phyloP scores from a whole-genome alignment of 2,797 vertebrate species.

The Rhabdomys pumilio region DNA sequence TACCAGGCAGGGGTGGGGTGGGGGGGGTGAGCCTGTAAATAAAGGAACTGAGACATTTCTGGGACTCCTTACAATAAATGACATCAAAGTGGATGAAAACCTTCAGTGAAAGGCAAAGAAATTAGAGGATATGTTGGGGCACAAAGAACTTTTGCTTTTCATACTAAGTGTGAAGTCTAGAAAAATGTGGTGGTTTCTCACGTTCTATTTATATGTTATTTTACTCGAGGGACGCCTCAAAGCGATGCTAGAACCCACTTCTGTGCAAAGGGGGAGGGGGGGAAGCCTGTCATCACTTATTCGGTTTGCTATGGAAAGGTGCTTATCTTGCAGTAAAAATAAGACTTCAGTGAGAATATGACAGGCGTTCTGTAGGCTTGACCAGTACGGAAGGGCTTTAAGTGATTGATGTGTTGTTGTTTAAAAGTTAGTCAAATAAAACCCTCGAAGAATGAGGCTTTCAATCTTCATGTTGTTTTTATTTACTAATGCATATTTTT shows the following conservation, averaged over 20 bases:
- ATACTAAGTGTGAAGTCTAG: conserved; percentile 82
- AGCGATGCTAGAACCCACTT: conserved; percentile 1
- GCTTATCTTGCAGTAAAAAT: conserved; percentile 75
- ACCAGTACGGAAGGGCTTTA: conserved; percentile 67
- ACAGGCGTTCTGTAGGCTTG: conserved; percentile 77
- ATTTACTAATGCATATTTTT: background rate
- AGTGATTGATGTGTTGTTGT: conserved; percentile 74
- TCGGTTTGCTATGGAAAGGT: conserved; percentile 65
- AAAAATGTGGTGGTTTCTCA: conserved; percentile 80
- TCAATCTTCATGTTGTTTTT: conserved; percentile 42
- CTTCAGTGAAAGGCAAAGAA: conserved; percentile 55
- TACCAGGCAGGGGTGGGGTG: too few species aligned
- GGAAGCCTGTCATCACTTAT: background rate
- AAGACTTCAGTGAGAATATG: conserved; percentile 29
- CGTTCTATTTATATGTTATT: conserved; percentile 80
- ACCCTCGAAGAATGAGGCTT: background rate
- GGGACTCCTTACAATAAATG: background rate
- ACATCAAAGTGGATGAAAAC: conserved; percentile 25
- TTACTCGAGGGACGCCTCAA: conserved; percentile 67
- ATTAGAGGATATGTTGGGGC: conserved; percentile 67
- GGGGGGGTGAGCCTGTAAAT: background rate
- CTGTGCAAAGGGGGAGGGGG: background rate
- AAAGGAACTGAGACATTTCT: background rate
- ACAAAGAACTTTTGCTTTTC: conserved; percentile 81
- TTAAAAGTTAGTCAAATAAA: conserved; percentile 77